Evolutionary conservation across 1,140 invertebrate genomes (phyloP), one percentile per base, ranked within the genome.

Genomic region (Trinorchestia longiramus): DNA sequence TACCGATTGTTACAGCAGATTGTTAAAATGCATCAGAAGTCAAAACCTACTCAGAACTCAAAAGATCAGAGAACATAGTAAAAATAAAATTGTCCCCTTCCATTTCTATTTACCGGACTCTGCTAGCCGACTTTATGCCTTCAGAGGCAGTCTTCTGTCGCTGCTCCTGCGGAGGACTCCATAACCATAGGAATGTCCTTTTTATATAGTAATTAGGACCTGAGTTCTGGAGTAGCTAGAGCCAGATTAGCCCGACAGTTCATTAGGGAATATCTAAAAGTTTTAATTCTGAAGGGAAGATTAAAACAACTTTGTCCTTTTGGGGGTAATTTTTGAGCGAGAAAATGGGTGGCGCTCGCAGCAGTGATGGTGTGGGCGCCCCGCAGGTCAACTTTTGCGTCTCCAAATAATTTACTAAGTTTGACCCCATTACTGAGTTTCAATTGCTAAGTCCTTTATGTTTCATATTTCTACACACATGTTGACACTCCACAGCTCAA

Each of bases 271-370:
- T 94, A 94, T 94, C 92, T 44, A 42, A 40, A 94, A 94, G 92
- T 94, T 94, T 94, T 94, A 94, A 94, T 94, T 94, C 92, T 94
- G 92, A 94, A 47, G 92, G 92, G 44, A 94, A 94, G 43, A 45
- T 94, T 94, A 47, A 94, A 47, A 94, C 92, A 94, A 94, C 92
- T 94, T 94, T 94, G 92, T 94, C 36, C 92, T 94, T 94, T 47
- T 45, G 41, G 92, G 88, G 92, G 92, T 90, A 90, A 90, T 90
- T 90, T 90, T 90, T 90, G 88, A 90, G 88, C 41, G 88, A 90
- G 43, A 90, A 90, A 42, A 77, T 77, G 15, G 62, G 62, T 77
- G 15, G 88, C 43, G 41, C n/a, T 42, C 88, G 88, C 88, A 3
- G 41, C 88, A 4, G 43, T 3, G 88, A 90, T 42, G n/a, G 43